Evolutionary conservation across 2,888 invertebrate species (phyloP).

Genomic region (Caenorhabditis imperialis): DNA sequence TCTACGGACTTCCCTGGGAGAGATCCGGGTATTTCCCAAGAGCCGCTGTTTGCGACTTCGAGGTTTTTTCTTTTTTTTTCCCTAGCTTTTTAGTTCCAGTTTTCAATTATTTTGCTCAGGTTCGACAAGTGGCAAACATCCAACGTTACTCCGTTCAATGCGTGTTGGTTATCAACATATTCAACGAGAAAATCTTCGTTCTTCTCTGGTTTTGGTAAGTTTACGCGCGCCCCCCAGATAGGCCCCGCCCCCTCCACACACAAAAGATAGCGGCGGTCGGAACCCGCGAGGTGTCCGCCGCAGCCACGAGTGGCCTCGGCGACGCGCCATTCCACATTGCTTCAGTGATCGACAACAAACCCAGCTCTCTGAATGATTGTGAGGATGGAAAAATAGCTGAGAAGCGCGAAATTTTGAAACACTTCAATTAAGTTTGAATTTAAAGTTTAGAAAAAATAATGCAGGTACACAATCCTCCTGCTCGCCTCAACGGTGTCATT

Average conservation of each 20-base stretch:
- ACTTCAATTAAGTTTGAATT: background rate
- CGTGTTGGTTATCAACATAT: conserved; percentile 78
- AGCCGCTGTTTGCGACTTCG: conserved; percentile 76
- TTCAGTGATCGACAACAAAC: conserved; percentile 61
- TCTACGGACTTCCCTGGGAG: conserved; percentile 74
- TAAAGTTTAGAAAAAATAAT: background rate
- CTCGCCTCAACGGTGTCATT: conserved; percentile 68
- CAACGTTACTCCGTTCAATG: conserved; percentile 78
- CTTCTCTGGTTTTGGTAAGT: conserved; percentile 75
- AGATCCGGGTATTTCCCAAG: conserved; percentile 71
- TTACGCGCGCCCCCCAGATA: background rate
- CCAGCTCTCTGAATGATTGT: conserved; percentile 61
- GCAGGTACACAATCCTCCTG: conserved; percentile 72
- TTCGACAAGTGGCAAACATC: conserved; percentile 77
- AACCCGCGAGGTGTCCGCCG: conserved; percentile 46
- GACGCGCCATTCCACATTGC: conserved; percentile 2
- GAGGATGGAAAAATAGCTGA: conserved; percentile 56
- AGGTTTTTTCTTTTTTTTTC: conserved; percentile 48
- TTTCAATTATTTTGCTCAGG: conserved; percentile 48
- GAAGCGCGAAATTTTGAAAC: conserved; percentile 36
- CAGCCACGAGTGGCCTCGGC: conserved; percentile 1
- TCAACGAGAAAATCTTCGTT: conserved; percentile 78
- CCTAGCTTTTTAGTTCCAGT: background rate
- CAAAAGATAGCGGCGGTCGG: conserved; percentile 26
- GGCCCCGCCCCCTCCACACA: conserved; percentile 32